phyloP scores from a whole-genome alignment of 2,113 vertebrate genomes.

The Bos indicus region DNA sequence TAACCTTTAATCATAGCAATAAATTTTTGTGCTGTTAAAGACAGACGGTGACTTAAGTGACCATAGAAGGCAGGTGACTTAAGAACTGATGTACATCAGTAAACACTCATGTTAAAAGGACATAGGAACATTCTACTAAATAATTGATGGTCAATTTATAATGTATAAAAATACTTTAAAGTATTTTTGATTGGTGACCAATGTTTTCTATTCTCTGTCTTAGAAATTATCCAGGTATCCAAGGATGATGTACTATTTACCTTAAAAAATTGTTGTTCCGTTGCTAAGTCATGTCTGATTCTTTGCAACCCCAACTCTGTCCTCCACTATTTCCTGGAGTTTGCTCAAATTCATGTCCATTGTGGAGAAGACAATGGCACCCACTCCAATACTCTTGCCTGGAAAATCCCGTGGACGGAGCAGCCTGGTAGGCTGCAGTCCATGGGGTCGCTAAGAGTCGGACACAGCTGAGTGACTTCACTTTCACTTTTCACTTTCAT shows the following conservation, averaged over 20 bases:
- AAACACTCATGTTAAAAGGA: background rate
- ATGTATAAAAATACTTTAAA: background rate
- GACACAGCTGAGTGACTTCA: background rate
- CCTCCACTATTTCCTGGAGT: background rate
- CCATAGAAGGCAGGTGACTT: background rate
- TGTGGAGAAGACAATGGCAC: background rate
- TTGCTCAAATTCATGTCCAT: background rate
- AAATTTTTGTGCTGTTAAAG: background rate
- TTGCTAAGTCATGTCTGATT: background rate
- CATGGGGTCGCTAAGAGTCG: fast-evolving
- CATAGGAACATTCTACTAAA: background rate
- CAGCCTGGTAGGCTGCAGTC: background rate
- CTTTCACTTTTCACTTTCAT: background rate
- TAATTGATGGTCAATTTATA: background rate
- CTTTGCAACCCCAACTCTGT: background rate
- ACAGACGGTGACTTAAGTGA: background rate
- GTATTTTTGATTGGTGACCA: background rate
- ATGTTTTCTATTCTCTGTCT: background rate
- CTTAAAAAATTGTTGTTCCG: background rate
- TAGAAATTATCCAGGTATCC: background rate
- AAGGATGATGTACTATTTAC: background rate
- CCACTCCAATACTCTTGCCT: background rate
- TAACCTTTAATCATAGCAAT: background rate
- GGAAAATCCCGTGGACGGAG: background rate
- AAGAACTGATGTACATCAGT: background rate